Conservation (phyloP, 2,797 vertebrate species). For the Apogon hyalosoma region DNA sequence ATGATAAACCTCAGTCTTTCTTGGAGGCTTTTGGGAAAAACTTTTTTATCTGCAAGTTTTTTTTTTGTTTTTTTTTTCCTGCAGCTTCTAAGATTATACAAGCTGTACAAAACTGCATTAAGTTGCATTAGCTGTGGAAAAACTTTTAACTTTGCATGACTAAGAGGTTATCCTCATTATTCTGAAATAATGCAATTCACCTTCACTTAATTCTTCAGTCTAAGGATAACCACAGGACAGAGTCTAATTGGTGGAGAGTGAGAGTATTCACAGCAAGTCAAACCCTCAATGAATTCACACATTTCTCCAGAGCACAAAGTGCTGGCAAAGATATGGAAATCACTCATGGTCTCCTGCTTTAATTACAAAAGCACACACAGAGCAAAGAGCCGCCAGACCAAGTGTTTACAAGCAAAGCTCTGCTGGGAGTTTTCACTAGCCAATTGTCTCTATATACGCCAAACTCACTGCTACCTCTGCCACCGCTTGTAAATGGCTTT, state of each 20-base stretch:
- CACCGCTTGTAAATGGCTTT: conserved; percentile 20
- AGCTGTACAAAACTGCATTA: neutral
- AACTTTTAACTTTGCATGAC: neutral
- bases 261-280: neutral
- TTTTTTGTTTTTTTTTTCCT: no score
- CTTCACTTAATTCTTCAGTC: no score
- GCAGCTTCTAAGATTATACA: no score
- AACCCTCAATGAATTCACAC: conserved; percentile 5
- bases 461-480: conserved; percentile 11
- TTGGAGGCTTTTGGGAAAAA: no score
- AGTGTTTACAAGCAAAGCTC: conserved; percentile 33
- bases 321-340: conserved; percentile 30
- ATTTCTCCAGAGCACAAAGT: neutral
- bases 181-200: no score
- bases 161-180: conserved; percentile 18
- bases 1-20: no score
- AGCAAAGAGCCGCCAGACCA: conserved; percentile 7
- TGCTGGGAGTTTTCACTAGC: conserved; percentile 18
- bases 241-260: neutral
- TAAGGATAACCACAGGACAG: no score
- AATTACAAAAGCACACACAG: conserved; percentile 26
- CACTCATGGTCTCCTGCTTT: conserved; percentile 29
- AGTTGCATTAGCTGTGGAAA: neutral
- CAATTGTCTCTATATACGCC: conserved; percentile 34
- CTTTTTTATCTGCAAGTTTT: no score